These are phyloP conservation scores for Meghimatium bilineatum DNA, from an alignment of 2,888 invertebrate species.

Conservation along the genomic window DNA sequence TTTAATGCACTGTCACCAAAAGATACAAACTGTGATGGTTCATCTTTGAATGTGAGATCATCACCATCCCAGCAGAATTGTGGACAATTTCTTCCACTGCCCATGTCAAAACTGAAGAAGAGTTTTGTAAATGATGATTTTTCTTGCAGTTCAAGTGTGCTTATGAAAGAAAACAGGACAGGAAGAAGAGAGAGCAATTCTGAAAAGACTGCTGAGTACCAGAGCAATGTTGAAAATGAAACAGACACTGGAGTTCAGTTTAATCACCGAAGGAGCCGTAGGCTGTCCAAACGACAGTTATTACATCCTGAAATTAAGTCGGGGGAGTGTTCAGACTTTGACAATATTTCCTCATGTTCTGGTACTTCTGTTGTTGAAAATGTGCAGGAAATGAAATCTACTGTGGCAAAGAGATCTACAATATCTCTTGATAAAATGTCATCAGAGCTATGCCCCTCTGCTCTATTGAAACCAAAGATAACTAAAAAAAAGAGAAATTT, in stretches of 20 bases:
- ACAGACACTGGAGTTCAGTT: neutral
- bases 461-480: conserved; percentile 5
- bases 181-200: neutral
- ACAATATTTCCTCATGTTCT: neutral
- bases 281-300: neutral
- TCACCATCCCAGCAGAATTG: neutral
- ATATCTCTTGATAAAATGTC: neutral
- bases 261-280: neutral
- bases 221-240: neutral
- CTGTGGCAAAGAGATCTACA: neutral
- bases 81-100: neutral
- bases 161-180: neutral
- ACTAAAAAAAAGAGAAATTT: conserved; percentile 38
- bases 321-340: neutral
- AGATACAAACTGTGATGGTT: conserved; percentile 11
- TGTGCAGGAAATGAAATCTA: neutral
- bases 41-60: neutral
- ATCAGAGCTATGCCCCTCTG: neutral
- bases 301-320: neutral
- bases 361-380: neutral
- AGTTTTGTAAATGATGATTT: neutral
- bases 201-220: neutral
- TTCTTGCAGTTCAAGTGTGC: neutral
- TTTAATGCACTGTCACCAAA: conserved; percentile 29
- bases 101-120: neutral